Conservation (phyloP, 2,888 invertebrate genomes). For the Fragum whitleyi region DNA sequence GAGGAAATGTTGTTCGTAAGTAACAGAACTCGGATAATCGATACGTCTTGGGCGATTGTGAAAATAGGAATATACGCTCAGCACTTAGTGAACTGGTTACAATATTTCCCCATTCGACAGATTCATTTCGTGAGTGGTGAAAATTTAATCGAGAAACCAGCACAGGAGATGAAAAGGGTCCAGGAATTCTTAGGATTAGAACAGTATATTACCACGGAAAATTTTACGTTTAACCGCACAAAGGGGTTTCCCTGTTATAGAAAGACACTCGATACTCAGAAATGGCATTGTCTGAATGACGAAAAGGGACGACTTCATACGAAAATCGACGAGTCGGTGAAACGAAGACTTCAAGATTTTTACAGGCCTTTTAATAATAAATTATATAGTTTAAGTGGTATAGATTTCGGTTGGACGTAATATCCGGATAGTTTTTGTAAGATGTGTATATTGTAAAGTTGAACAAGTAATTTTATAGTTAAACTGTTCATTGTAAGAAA, state of each 20-base stretch:
- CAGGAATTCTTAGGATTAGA: slow-evolving; percentile 95
- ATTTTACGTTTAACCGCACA: slow-evolving; percentile 96
- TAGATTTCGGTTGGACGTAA: slow-evolving; percentile 85
- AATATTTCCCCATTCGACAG: slow-evolving; percentile 92
- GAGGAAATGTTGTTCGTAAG: slow-evolving; percentile 87
- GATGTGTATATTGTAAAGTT: slow-evolving; percentile 9
- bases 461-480: not conserved
- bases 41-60: slow-evolving; percentile 93
- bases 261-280: slow-evolving; percentile 78
- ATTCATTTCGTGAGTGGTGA: slow-evolving; percentile 96
- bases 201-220: slow-evolving; percentile 93
- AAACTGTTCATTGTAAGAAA: no score
- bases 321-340: slow-evolving; percentile 79
- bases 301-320: slow-evolving; percentile 86
- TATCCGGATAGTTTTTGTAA: slow-evolving; percentile 6
- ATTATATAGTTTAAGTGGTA: slow-evolving; percentile 85
- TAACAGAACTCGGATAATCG: slow-evolving; percentile 90
- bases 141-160: slow-evolving; percentile 93
- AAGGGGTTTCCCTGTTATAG: slow-evolving; percentile 95
- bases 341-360: slow-evolving; percentile 84
- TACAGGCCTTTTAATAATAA: slow-evolving; percentile 86
- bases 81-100: slow-evolving; percentile 93
- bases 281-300: slow-evolving; percentile 86
- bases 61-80: slow-evolving; percentile 92
- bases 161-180: slow-evolving; percentile 93